phyloP scores from a whole-genome alignment of 2,113 vertebrate species.

The Ciconia stormi region DNA sequence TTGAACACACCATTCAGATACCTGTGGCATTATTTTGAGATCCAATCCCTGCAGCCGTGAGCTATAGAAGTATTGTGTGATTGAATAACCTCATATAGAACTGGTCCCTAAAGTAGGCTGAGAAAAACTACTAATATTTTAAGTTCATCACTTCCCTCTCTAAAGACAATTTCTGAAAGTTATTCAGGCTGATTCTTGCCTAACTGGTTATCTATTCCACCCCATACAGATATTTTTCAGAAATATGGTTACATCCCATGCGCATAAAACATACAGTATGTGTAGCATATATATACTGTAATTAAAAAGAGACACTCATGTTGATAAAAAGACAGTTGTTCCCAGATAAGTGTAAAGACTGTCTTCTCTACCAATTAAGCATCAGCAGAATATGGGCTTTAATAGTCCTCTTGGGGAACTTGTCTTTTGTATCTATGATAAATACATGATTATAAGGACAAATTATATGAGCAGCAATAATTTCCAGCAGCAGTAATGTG shows the following conservation, averaged over 20 bases:
- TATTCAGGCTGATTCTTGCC: not conserved
- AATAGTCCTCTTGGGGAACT: slow-evolving; percentile 75
- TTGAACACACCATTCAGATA: not conserved
- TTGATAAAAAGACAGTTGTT: slow-evolving; percentile 63
- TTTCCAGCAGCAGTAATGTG: slow-evolving; percentile 78
- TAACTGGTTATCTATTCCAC: slow-evolving; percentile 11
- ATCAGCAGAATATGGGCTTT: slow-evolving; percentile 71
- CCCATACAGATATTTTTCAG: not conserved
- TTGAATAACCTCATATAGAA: not conserved
- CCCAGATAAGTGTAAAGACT: slow-evolving; percentile 44
- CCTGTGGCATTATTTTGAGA: not conserved
- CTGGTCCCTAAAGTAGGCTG: not conserved
- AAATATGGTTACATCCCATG: not conserved
- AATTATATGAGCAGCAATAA: slow-evolving; percentile 89
- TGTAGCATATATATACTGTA: slow-evolving; percentile 1
- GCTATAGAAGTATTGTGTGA: not conserved
- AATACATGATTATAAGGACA: slow-evolving; percentile 91
- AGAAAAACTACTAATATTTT: not conserved
- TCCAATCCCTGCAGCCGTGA: not conserved
- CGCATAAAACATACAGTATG: not conserved
- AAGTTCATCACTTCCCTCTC: not conserved
- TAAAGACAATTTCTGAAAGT: not conserved
- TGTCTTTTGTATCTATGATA: slow-evolving; percentile 79
- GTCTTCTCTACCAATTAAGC: slow-evolving; percentile 72
- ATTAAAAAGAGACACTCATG: slow-evolving; percentile 55